Evolutionary conservation across 2,797 vertebrate genomes (phyloP).

Genomic region (Hemibagrus guttatus): DNA sequence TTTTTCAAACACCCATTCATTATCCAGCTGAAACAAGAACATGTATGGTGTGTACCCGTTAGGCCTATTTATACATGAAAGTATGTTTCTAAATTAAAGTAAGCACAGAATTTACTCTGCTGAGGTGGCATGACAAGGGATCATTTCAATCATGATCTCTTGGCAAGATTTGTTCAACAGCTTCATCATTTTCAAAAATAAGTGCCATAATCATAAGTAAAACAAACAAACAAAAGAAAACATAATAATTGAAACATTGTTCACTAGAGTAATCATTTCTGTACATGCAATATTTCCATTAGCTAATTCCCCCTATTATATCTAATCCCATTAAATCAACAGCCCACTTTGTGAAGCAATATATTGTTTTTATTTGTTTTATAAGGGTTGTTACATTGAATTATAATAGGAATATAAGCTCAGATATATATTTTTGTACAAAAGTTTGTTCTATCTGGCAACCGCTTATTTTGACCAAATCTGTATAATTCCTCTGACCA

Average conservation of each 20-base stretch:
- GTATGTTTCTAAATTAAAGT: conserved; percentile 50
- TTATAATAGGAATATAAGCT: background rate
- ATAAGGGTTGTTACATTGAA: background rate
- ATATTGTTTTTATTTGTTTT: background rate
- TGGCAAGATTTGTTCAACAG: background rate
- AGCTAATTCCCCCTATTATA: background rate
- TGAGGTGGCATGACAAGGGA: conserved; percentile 46
- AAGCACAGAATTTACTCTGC: conserved; percentile 47
- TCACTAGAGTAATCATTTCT: background rate
- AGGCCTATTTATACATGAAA: conserved; percentile 67
- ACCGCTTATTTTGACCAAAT: background rate
- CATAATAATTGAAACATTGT: background rate
- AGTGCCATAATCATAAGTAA: background rate
- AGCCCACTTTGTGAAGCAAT: background rate
- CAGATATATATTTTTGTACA: background rate
- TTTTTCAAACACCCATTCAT: conserved; percentile 74
- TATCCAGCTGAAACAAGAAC: conserved; percentile 73
- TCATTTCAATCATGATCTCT: conserved; percentile 49
- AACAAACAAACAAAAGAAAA: background rate
- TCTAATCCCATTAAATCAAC: background rate
- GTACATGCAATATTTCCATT: background rate
- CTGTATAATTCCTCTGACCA: background rate
- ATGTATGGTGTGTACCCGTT: conserved; percentile 64
- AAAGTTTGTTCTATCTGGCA: background rate
- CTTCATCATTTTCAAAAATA: background rate